phyloP scores from a whole-genome alignment of 2,113 vertebrate genomes.

The Syngnathoides biaculeatus region DNA sequence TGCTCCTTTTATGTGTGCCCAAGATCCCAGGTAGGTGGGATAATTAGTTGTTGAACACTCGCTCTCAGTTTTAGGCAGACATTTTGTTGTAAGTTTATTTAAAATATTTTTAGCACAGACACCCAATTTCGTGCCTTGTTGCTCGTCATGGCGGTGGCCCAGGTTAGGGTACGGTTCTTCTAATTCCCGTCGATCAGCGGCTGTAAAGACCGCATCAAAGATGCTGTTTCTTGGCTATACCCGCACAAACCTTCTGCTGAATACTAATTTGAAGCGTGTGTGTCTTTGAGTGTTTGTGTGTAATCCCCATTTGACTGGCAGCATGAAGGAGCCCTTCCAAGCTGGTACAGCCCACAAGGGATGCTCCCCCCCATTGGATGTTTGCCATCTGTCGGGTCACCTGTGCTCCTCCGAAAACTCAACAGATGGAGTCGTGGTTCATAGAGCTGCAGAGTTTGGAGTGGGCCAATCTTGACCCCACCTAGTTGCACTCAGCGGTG shows the following conservation, averaged over 20 bases:
- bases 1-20: not conserved
- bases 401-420: slow-evolving; percentile 42
- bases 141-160: slow-evolving; percentile 65
- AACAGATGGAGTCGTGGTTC: slow-evolving; percentile 51
- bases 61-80: not conserved
- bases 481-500: slow-evolving; percentile 26
- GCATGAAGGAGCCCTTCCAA: slow-evolving; percentile 59
- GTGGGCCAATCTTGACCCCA: slow-evolving; percentile 22
- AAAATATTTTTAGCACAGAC: slow-evolving; percentile 17
- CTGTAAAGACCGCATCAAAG: slow-evolving; percentile 65
- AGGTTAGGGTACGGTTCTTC: slow-evolving; percentile 57
- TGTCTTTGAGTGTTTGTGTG: slow-evolving; percentile 30
- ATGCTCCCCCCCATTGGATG: slow-evolving; percentile 50
- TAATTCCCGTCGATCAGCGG: slow-evolving; percentile 76
- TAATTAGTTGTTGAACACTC: not conserved
- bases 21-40: not conserved
- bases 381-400: slow-evolving; percentile 64
- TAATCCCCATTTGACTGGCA: slow-evolving; percentile 70
- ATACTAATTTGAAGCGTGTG: slow-evolving; percentile 43
- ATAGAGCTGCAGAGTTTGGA: slow-evolving; percentile 18
- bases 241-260: slow-evolving; percentile 35
- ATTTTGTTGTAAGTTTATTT: slow-evolving; percentile 7
- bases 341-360: slow-evolving; percentile 47
- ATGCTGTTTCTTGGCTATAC: slow-evolving; percentile 59
- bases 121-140: slow-evolving; percentile 35